These are phyloP conservation scores for Luperina testacea DNA, from an alignment of 2,888 invertebrate species.

Conservation along the genomic window DNA sequence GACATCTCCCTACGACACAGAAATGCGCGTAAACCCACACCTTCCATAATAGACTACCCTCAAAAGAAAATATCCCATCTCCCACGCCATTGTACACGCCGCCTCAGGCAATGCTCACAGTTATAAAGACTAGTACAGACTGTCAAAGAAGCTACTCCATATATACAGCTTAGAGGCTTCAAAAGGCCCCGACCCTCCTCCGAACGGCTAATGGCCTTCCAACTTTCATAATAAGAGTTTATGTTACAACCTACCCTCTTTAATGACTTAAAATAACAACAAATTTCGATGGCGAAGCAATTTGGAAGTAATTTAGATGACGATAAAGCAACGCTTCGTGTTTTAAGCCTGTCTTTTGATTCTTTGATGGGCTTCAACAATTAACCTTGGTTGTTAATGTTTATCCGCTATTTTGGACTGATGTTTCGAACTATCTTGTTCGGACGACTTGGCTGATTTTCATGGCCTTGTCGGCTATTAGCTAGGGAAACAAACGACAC, in stretches of 20 bases:
- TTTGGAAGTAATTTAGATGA: slow-evolving; percentile 66
- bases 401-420: slow-evolving; percentile 26
- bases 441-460: background rate
- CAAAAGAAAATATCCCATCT: slow-evolving; percentile 52
- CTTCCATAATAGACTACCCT: slow-evolving; percentile 23
- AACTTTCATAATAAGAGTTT: slow-evolving; percentile 74
- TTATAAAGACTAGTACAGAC: slow-evolving; percentile 58
- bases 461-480: background rate
- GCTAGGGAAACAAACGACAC: no score
- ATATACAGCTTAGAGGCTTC: slow-evolving; percentile 68
- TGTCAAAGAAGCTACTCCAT: slow-evolving; percentile 65
- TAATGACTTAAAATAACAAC: slow-evolving; percentile 71
- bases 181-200: slow-evolving; percentile 56
- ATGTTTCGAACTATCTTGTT: slow-evolving; percentile 31
- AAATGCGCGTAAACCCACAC: slow-evolving; percentile 31
- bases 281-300: slow-evolving; percentile 67
- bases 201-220: slow-evolving; percentile 67
- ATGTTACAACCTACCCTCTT: slow-evolving; percentile 66
- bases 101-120: slow-evolving; percentile 48
- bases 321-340: slow-evolving; percentile 56
- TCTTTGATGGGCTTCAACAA: slow-evolving; percentile 54
- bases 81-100: slow-evolving; percentile 41
- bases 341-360: slow-evolving; percentile 56
- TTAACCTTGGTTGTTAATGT: slow-evolving; percentile 44
- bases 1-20: background rate